Evolutionary conservation across 2,888 invertebrate species (phyloP), one percentile per base, ranked within the genome.

Genomic region (Polydesmus complanatus): DNA sequence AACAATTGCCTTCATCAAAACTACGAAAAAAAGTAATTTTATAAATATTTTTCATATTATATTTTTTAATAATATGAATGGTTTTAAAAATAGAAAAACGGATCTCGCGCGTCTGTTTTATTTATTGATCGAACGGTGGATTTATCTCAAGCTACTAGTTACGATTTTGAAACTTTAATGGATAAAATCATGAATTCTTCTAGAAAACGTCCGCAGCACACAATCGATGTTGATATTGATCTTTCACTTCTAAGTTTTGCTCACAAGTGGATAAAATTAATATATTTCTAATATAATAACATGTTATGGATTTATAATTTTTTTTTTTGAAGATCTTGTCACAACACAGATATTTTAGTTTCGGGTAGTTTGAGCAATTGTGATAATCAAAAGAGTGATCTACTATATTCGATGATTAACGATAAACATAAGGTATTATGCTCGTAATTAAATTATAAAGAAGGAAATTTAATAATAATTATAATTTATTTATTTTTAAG

Each of bases 41-140:
- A 5, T 37, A 8, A 14, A 8, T 8, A 8, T 8, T 37, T 37
- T 37, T 37, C 5, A 54, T 8, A 37, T 19, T 54, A 50, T 23
- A 50, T 25, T 55, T 49, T 2, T 49, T 27, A 25, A n/a, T 37
- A 48, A 25, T 47, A 49, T 26, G 21, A 27, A 27, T 54, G 27
- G 54, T 18, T 62, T 63, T 55, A 67, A 74, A 74, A 63, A 8
- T 14, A 37, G 37, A 37, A 37, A 37, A 37, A 5, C 5, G 37
- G 37, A 5, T 8, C 14, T 37, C 37, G 71, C 67, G 72, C 71
- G 1, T 74, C 74, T 0, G 57, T 75, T 8, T 62, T 75, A n/a
- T 65, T 75, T 49, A 73, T 85, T 22, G 85, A 85, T 66, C 77
- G 85, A 11, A 80, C 81, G 0, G 69, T 85, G 58, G 85, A 85